Conservation (phyloP, 2,797 vertebrate species). For the Clamator glandarius region DNA sequence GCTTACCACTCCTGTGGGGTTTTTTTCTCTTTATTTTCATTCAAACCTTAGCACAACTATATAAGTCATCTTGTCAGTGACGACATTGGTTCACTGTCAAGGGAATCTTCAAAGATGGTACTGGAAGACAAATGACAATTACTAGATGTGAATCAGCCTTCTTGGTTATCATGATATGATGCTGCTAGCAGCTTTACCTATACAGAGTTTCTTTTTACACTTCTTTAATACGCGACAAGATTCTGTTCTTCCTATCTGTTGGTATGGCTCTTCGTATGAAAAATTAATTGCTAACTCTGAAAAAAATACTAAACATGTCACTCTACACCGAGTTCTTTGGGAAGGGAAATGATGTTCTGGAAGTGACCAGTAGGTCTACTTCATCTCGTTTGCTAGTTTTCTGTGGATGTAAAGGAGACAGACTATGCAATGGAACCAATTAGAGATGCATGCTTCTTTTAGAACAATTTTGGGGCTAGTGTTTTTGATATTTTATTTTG, state of each 20-base stretch:
- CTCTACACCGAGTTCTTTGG: neutral
- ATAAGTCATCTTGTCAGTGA: neutral
- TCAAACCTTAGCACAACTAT: neutral
- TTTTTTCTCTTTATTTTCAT: neutral
- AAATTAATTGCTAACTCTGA: neutral
- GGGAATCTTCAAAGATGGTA: neutral
- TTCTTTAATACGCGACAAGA: neutral
- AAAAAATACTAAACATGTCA: neutral
- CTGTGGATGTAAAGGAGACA: neutral
- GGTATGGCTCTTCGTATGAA: neutral
- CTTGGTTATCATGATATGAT: neutral
- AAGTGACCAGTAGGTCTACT: neutral
- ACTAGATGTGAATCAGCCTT: neutral
- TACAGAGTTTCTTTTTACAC: neutral
- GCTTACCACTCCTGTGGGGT: neutral
- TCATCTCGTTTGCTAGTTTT: neutral
- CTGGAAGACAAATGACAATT: neutral
- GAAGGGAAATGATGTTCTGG: neutral
- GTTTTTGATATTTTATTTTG: neutral
- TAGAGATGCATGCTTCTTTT: neutral
- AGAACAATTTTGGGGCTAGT: neutral
- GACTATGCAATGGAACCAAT: rapidly evolving
- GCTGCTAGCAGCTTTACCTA: neutral
- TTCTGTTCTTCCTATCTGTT: neutral
- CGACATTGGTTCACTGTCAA: neutral